Base-by-base conservation (phyloP, 2,888 invertebrate genomes). In the Petrophora chlorosata region DNA sequence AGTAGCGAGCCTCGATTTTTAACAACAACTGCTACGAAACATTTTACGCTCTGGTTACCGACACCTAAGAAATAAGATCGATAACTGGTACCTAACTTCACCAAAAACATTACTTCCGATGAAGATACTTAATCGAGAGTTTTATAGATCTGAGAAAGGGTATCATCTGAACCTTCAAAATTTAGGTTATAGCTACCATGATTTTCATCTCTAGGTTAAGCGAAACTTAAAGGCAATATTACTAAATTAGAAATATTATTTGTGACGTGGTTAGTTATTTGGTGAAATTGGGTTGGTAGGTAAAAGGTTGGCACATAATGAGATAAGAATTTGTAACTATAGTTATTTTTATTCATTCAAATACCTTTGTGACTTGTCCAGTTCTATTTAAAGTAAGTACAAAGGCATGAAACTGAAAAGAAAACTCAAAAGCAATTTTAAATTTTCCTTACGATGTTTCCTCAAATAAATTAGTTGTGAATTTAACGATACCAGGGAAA, bases 1-100 rank as follows among this genome's bases (percentile, higher is more conserved):
- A 48, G 39, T 60, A 57, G 60, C 57, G 44, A 46, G 60, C 60
- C 43, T 57, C 43, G 10, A 48, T 41, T 38, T 39, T 43, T 28
- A 45, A 36, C 40, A 29, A 38, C 19, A 46, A 49, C 50, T 34
- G 33, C 42, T 49, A 33, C 36, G 16, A 29, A 40, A 26, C 41
- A 29, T 45, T 36, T 22, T 32, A 17, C 16, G 22, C 25, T 26
- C 13, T 23, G 9, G 25, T 19, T 19, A 13, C 19, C 28, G 29
- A n/a, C n/a, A n/a, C n/a, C n/a, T n/a, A 42, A 30, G 10, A 22
- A 29, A 32, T 25, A 35, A 28, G 12, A 30, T 16, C 13, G 5
- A 26, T 13, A 14, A 8, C 23, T 28, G 19, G 30, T 35, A 29
- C 30, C 41, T 41, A 23, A 48, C 19, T 48, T 41, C 35, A 36